These are phyloP conservation scores for Teleiodes luculella DNA, from an alignment of 2,888 invertebrate genomes.

Conservation along the genomic window DNA sequence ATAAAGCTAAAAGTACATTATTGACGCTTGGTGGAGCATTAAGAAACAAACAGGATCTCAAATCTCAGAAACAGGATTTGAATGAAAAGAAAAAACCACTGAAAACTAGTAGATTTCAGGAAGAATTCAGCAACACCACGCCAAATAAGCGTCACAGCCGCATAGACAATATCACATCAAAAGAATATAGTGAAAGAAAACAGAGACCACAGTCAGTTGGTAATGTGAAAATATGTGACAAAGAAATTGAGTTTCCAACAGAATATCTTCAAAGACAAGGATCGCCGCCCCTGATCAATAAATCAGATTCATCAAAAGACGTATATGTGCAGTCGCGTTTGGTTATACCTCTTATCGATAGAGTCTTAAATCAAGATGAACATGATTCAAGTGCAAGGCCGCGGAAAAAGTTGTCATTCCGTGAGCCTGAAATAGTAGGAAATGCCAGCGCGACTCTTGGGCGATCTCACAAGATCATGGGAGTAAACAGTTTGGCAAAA, in stretches of 20 bases:
- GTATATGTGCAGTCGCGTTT: constrained; percentile 65
- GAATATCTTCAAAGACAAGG: constrained; percentile 44
- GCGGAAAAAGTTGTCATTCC: constrained; percentile 91
- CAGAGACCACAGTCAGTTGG: constrained; percentile 66
- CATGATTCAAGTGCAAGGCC: constrained; percentile 79
- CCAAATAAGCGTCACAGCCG: constrained; percentile 59
- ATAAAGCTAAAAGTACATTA: constrained; percentile 68
- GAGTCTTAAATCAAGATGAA: constrained; percentile 45
- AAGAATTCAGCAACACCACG: constrained; percentile 59
- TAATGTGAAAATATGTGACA: constrained; percentile 55
- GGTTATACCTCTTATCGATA: constrained; percentile 62
- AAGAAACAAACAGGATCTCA: constrained; percentile 61
- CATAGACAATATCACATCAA: constrained; percentile 40
- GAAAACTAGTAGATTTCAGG: constrained; percentile 61
- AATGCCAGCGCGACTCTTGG: constrained; percentile 52
- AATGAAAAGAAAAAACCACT: constrained; percentile 63
- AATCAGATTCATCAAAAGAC: constrained; percentile 60
- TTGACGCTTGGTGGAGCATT: constrained; percentile 67
- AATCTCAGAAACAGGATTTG: constrained; percentile 59
- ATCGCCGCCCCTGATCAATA: constrained; percentile 41
- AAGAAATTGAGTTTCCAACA: constrained; percentile 44
- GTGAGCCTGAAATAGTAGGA: constrained; percentile 87
- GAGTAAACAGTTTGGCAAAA: constrained; percentile 60
- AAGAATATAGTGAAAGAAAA: constrained; percentile 41
- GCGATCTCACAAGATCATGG: constrained; percentile 67